Evolutionary conservation across 2,113 vertebrate genomes (phyloP).

Genomic region (Dicrurus megarhynchus): DNA sequence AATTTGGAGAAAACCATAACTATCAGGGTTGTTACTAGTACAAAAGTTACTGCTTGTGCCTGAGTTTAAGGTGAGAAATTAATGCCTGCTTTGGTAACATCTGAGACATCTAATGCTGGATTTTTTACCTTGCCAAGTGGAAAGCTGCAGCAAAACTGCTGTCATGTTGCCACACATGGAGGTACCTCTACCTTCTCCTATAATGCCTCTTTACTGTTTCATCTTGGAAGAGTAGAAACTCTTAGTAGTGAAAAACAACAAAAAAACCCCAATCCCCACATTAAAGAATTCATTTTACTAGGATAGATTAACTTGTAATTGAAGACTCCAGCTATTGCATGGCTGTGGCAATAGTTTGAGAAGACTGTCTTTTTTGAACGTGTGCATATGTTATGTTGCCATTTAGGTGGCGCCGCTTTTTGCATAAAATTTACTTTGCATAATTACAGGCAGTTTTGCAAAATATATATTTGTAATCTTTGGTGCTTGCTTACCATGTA

Average conservation of each 20-base stretch:
- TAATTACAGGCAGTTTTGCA: slow-evolving; percentile 23
- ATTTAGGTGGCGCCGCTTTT: background rate
- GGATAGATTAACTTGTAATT: background rate
- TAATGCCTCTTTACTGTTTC: background rate
- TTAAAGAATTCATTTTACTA: background rate
- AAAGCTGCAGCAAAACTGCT: background rate
- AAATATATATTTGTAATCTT: slow-evolving; percentile 11
- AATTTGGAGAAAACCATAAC: background rate
- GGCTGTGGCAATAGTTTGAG: background rate
- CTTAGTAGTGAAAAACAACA: background rate
- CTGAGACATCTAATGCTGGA: background rate
- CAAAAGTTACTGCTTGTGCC: background rate
- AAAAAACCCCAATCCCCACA: background rate
- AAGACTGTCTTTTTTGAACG: background rate
- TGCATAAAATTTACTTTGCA: slow-evolving; percentile 33
- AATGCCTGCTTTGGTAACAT: background rate
- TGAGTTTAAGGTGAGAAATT: background rate
- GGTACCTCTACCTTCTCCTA: background rate
- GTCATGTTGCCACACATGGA: background rate
- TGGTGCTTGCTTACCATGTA: background rate
- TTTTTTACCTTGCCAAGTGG: background rate
- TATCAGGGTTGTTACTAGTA: background rate
- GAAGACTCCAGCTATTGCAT: background rate
- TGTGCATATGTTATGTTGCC: background rate
- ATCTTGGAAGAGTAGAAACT: background rate